Base-by-base conservation (phyloP, 2,797 vertebrate genomes). In the Sebastes oblongus region DNA sequence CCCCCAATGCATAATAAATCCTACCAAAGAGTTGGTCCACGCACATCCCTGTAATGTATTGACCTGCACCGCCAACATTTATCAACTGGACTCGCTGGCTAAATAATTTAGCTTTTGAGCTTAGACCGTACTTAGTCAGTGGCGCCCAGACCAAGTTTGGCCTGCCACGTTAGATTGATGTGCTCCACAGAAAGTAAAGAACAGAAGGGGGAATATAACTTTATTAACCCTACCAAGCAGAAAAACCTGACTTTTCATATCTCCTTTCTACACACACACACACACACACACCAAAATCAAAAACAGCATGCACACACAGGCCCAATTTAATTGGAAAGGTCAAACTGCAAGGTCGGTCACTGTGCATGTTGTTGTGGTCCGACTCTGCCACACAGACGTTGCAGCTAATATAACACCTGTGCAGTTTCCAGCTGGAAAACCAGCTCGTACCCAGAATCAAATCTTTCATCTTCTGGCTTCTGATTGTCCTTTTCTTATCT, bases 31-130 rank as follows among this genome's bases (percentile, higher is more conserved):
- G 86, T 91, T 89, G 91, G 90, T 94, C 93, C 88, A 90, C 91
- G 52, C 20, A 93, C 94, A 93, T 94, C 89, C 87, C 87, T 90
- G 85, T 95, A 95, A 95, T 95, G 94, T 94, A 95, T 95, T 94
- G 94, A 95, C 93, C 91, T 84, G 83, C 88, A 90, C 87, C 52
- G 36, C 82, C 85, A 90, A 94, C 93, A 95, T 96, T 96, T 93
- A 95, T 96, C 95, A 96, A 93, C 92, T 90, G 89, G 95, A 95
- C 95, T 95, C 74, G 72, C 74, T 83, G 88, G 91, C 94, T 95
- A 95, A 96, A 96, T 96, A 93, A 96, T 96, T 96, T 95, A 94
- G 94, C 89, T 94, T 95, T 95, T 94, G 79, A 92, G 90, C 89
- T 91, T 82, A 83, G 88, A 86, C 82, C 56, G 74, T 92, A 93